Percentiles rank a stretch among this genome's conserved stretches.
phyloP scores from a whole-genome alignment of 2,113 vertebrate species.

The Oryzias melastigma region DNA sequence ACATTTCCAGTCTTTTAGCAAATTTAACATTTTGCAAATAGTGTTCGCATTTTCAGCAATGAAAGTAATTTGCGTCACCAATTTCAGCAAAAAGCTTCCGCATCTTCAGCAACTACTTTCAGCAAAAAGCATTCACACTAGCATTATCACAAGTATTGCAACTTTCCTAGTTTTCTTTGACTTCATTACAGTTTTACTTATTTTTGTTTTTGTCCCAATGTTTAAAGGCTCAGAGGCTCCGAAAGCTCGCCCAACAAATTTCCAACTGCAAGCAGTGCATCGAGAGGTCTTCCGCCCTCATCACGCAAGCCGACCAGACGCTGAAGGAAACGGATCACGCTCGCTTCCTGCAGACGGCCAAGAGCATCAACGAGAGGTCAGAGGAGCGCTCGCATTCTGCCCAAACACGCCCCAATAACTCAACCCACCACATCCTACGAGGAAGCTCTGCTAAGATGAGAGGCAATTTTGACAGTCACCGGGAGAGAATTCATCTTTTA shows the following conservation, averaged over 20 bases:
- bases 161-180: background rate
- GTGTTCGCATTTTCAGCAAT: no score
- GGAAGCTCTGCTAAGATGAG: slow-evolving; percentile 53
- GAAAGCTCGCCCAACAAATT: slow-evolving; percentile 96
- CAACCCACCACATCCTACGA: slow-evolving; percentile 60
- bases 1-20: no score
- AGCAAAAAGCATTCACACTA: no score
- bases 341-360: slow-evolving; percentile 94
- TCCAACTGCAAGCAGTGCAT: slow-evolving; percentile 97
- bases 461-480: slow-evolving; percentile 13
- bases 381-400: background rate
- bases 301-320: slow-evolving; percentile 92
- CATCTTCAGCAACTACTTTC: no score
- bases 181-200: no score
- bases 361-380: slow-evolving; percentile 96
- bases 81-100: no score
- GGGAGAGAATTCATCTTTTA: slow-evolving; percentile 14
- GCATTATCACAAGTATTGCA: no score
- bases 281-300: slow-evolving; percentile 91
- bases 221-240: slow-evolving; percentile 86
- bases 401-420: background rate
- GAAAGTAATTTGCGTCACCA: no score
- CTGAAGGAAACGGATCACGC: slow-evolving; percentile 96
- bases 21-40: no score
- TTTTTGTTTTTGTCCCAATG: slow-evolving; percentile 6